These are phyloP conservation scores for Leucania comma DNA, from an alignment of 2,888 invertebrate species.

Conservation along the genomic window DNA sequence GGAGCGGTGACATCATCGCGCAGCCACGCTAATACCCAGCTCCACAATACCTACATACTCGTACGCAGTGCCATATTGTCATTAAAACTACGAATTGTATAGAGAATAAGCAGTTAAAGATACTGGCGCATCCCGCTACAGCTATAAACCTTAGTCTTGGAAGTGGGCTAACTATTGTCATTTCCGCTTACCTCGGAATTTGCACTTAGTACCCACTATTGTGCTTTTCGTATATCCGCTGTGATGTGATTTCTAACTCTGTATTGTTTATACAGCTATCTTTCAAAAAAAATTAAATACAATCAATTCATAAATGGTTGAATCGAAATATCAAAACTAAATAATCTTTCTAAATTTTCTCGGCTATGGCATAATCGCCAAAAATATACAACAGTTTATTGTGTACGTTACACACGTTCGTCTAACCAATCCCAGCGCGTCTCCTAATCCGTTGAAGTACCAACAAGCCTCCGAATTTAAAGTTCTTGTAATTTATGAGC, in stretches of 20 bases:
- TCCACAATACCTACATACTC: slow-evolving; percentile 69
- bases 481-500: slow-evolving; percentile 77
- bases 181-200: slow-evolving; percentile 57
- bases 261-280: slow-evolving; percentile 26
- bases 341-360: slow-evolving; percentile 4
- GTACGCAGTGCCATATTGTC: slow-evolving; percentile 59
- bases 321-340: slow-evolving; percentile 18
- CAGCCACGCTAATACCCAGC: slow-evolving; percentile 77
- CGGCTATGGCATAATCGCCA: slow-evolving; percentile 28
- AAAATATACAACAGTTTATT: slow-evolving; percentile 37
- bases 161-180: slow-evolving; percentile 61
- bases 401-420: slow-evolving; percentile 31
- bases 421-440: slow-evolving; percentile 29
- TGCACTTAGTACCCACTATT: slow-evolving; percentile 43
- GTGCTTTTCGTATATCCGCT: slow-evolving; percentile 55
- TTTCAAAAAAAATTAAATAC: neutral
- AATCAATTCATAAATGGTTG: slow-evolving; percentile 14
- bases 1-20: slow-evolving; percentile 81
- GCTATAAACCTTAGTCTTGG: slow-evolving; percentile 55
- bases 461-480: slow-evolving; percentile 66
- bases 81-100: slow-evolving; percentile 63
- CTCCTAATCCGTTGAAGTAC: slow-evolving; percentile 55
- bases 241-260: slow-evolving; percentile 43
- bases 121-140: slow-evolving; percentile 61
- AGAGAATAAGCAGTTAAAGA: slow-evolving; percentile 65